phyloP scores from a whole-genome alignment of 2,888 invertebrate genomes.

The Leptothorax acervorum region DNA sequence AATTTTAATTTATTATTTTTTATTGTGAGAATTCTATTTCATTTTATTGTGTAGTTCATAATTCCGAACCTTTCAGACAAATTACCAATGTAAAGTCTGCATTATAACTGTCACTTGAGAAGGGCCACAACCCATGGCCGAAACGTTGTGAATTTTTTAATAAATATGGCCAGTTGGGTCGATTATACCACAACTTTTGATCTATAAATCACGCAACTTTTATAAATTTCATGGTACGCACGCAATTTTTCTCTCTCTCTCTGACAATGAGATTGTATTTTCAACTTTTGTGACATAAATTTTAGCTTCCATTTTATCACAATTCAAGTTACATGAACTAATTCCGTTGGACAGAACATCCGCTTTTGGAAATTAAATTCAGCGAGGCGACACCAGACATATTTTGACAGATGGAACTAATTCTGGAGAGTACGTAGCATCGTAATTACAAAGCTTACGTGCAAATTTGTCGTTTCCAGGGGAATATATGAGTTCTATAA shows the following conservation, averaged over 20 bases:
- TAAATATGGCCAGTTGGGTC: too few species aligned
- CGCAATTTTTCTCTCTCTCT: neutral
- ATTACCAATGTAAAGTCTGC: too few species aligned
- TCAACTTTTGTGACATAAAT: slow-evolving; percentile 13
- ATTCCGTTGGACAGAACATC: slow-evolving; percentile 15
- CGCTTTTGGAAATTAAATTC: slow-evolving; percentile 35
- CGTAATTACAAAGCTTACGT: slow-evolving; percentile 37
- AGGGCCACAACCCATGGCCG: too few species aligned
- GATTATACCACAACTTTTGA: too few species aligned
- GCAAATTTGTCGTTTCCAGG: slow-evolving; percentile 17
- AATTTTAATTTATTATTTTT: too few species aligned
- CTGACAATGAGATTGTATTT: neutral
- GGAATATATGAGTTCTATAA: slow-evolving; percentile 10
- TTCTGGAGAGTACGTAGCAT: slow-evolving; percentile 34
- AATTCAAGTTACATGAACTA: slow-evolving; percentile 21
- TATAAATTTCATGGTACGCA: neutral
- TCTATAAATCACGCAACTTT: slow-evolving; percentile 19
- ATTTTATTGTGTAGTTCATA: too few species aligned
- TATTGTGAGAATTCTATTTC: too few species aligned
- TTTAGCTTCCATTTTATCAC: neutral
- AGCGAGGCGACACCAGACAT: slow-evolving; percentile 18
- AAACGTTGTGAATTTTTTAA: too few species aligned
- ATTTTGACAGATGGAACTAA: slow-evolving; percentile 40
- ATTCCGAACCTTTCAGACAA: too few species aligned
- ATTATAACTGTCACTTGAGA: too few species aligned